Evolutionary conservation across 1,140 invertebrate genomes (phyloP), one percentile per base, ranked within the genome.

Genomic region (Lasioglossum albipes): DNA sequence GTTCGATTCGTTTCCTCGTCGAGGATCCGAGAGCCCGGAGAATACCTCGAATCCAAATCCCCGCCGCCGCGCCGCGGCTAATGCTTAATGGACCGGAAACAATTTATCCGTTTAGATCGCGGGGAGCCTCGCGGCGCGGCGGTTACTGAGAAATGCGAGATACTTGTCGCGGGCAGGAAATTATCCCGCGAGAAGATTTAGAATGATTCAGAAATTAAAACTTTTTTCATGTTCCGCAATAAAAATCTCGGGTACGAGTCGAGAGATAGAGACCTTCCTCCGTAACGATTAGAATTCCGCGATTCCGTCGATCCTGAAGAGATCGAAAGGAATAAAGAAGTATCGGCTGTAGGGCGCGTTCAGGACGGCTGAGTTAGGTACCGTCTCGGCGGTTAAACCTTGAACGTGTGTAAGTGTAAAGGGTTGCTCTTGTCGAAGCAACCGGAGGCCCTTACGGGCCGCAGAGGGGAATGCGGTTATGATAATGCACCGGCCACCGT

Each of bases 401-500:
- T 49, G 72, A 61, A 72, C 72, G 78, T 78, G 87, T 86, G 81
- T 82, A 87, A 86, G 84, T 79, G 88, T 86, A 89, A 90, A 89
- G 88, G 89, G 89, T 91, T 89, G 88, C 61, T 86, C 84, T 87
- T 86, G 86, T 81, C 85, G 75, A 85, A 86, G 91, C 88, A 88
- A 89, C 84, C 89, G 85, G 82, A 75, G 84, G 87, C 87, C 84
- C 85, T 81, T 84, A 86, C 87, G 79, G 82, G 89, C 86, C 73
- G 74, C 74, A 78, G 87, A 89, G 87, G 89, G 91, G 91, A 93
- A 92, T 92, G 91, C 89, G 89, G 91, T 93, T 93, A 93, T 93
- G 92, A 93, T 93, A 93, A 93, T 93, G 90, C 89, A 91, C 77
- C 87, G 89, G 91, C 92, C 91, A 93, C 92, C 88, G 91, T 88